These are phyloP conservation scores for Eidolon dupreanum DNA, from an alignment of 2,797 vertebrate genomes.

Conservation along the genomic window DNA sequence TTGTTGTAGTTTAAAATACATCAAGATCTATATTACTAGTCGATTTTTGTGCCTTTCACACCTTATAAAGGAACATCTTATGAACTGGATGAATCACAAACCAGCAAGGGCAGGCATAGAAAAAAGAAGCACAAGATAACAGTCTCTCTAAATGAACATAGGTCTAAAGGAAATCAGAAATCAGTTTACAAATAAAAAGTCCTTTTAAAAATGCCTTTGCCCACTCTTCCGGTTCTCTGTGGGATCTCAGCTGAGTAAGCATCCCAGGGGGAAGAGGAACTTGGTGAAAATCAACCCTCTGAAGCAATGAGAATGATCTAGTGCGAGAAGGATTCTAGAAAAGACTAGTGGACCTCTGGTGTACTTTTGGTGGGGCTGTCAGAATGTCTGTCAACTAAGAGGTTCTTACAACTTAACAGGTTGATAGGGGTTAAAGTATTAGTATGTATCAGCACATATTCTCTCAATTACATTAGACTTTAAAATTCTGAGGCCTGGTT, in stretches of 20 bases:
- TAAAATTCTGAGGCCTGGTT: conserved; percentile 47
- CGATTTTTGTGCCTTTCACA: conserved; percentile 53
- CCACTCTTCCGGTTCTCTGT: conserved; percentile 19
- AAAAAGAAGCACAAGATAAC: conserved; percentile 26
- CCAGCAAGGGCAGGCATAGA: conserved; percentile 28
- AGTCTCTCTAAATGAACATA: conserved; percentile 43
- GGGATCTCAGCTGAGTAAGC: conserved; percentile 38
- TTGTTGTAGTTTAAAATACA: conserved; percentile 49
- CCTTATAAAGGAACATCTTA: conserved; percentile 59
- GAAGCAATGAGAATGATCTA: conserved; percentile 43
- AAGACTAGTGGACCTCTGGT: neutral
- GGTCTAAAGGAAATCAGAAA: conserved; percentile 45
- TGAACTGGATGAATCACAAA: conserved; percentile 45
- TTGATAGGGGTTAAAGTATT: conserved; percentile 28
- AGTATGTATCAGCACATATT: conserved; percentile 35
- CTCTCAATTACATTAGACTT: conserved; percentile 58
- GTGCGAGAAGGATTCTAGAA: neutral
- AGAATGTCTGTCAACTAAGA: neutral
- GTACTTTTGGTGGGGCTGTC: neutral
- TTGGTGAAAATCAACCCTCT: conserved; percentile 45
- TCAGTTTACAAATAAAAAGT: conserved; percentile 1
- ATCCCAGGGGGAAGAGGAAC: neutral
- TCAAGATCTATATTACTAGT: conserved; percentile 13
- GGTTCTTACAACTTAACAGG: neutral
- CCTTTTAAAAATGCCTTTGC: neutral